Evolutionary conservation across 2,888 invertebrate genomes (phyloP).

Genomic region (Drosophila fulvimacula): DNA sequence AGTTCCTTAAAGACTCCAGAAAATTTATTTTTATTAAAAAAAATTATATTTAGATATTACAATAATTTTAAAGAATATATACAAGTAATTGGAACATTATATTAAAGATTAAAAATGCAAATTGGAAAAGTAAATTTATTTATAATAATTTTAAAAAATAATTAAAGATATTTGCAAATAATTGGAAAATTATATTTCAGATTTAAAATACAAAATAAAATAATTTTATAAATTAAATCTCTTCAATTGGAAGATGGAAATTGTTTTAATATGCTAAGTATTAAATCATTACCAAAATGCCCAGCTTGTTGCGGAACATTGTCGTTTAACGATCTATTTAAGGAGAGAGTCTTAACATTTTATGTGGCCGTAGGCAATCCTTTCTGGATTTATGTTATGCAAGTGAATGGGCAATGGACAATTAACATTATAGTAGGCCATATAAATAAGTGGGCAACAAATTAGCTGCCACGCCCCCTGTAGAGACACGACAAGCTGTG

Average conservation of each 20-base stretch:
- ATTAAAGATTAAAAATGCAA: no score
- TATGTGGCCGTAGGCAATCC: conserved; percentile 29
- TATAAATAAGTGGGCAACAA: conserved; percentile 56
- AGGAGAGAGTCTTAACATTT: conserved; percentile 4
- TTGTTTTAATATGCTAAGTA: neutral
- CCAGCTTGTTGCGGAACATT: neutral
- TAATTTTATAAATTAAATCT: neutral
- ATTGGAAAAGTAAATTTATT: no score
- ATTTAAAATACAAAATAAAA: no score
- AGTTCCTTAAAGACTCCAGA: no score
- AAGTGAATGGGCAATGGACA: conserved; percentile 19
- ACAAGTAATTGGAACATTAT: no score
- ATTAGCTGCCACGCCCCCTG: conserved; percentile 26
- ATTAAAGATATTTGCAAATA: no score
- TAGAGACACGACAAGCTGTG: conserved; percentile 38
- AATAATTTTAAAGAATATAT: no score
- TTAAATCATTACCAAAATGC: conserved; percentile 1
- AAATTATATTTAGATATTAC: no score
- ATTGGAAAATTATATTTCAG: no score
- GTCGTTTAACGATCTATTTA: conserved; percentile 10
- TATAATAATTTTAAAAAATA: no score
- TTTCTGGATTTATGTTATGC: conserved; percentile 35
- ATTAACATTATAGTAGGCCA: conserved; percentile 51
- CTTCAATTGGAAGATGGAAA: neutral
- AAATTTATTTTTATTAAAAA: no score